Base-by-base conservation (phyloP, 2,888 invertebrate genomes). In the Tipula lateralis region DNA sequence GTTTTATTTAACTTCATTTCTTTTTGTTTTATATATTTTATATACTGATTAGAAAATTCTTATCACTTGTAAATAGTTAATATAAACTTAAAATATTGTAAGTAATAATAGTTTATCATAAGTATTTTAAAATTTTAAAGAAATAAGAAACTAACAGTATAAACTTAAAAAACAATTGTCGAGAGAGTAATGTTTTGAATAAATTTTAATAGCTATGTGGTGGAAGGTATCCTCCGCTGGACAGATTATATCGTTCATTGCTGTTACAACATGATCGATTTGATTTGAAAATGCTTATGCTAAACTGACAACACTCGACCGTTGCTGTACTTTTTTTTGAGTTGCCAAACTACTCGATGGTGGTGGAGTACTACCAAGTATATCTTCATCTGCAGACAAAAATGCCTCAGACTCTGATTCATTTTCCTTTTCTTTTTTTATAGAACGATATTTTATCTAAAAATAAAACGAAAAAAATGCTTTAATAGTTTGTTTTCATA, bases 391-490 rank as follows among this genome's bases (percentile, higher is more conserved):
- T 0, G 92, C 93, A 0, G 93, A 93, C 85, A 91, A 87, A 84
- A 93, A 90, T 39, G 92, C 92, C 85, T 94, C 94, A 86, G 93
- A 93, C 87, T 94, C 94, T 0, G 93, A 93, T 50, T 92, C 92
- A 36, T 91, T 91, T 50, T 87, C 86, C 87, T 92, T 91, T 85
- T 92, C 92, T 87, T 92, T 93, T 87, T 91, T 92, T 86, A 93
- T 91, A 29, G 93, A 92, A 87, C 92, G 92, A 87, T 94, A 94
- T 86, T 92, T 91, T 29, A 92, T 92, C 92, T 92, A 87, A 13
- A 86, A 86, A 39, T 24, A 83, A 6, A 32, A 9, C 13, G 44
- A 81, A 29, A 84, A 84, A 83, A 34, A n/a, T n/a, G n/a, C n/a
- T n/a, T n/a, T n/a, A n/a, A n/a, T n/a, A n/a, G n/a, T n/a, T n/a